These are phyloP conservation scores for Carassius auratus DNA, from an alignment of 2,113 vertebrate species.

Conservation along the genomic window DNA sequence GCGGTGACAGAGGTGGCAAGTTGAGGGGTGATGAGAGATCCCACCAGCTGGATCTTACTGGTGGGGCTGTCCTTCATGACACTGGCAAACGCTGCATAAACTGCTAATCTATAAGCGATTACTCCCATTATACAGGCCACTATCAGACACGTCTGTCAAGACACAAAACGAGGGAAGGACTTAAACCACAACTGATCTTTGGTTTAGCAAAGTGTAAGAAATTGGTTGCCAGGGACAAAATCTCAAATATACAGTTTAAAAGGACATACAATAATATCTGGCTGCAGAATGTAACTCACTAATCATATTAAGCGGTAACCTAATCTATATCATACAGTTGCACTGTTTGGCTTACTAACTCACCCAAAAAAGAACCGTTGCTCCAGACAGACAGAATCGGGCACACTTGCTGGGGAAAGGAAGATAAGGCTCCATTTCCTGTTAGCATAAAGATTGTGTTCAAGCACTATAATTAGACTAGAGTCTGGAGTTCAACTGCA, in stretches of 20 bases:
- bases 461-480: neutral
- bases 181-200: neutral
- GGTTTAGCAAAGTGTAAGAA: conserved; percentile 3
- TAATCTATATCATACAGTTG: neutral
- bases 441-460: conserved; percentile 73
- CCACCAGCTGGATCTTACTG: conserved; percentile 82
- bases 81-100: conserved; percentile 91
- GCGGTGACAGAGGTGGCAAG: conserved; percentile 94
- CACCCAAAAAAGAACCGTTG: conserved; percentile 95
- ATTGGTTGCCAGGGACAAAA: neutral
- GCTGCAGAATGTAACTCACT: neutral
- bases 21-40: conserved; percentile 93
- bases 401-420: conserved; percentile 85
- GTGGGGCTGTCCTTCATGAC: conserved; percentile 87
- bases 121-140: conserved; percentile 92
- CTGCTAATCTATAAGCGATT: conserved; percentile 91
- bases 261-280: no score
- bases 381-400: conserved; percentile 88
- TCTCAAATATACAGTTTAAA: neutral
- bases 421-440: conserved; percentile 95
- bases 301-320: neutral
- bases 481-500: neutral
- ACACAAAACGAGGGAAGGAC: conserved; percentile 48
- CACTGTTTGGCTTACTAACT: conserved; percentile 66
- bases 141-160: conserved; percentile 84